Evolutionary conservation across 2,113 vertebrate species (phyloP).

Genomic region (Fulmarus glacialis): DNA sequence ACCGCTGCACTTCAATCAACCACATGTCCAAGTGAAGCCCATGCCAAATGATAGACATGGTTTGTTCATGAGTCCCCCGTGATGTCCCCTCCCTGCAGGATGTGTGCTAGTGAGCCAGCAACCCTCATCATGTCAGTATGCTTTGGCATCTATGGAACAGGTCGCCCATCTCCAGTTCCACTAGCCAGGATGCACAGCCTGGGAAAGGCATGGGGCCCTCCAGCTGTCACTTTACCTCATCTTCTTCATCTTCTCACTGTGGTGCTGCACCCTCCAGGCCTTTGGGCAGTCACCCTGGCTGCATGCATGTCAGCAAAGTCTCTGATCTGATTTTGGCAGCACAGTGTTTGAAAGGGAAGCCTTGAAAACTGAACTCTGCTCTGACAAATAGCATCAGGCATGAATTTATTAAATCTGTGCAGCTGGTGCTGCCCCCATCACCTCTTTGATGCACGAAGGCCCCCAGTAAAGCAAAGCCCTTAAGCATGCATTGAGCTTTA

Average conservation of each 20-base stretch:
- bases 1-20: not conserved
- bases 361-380: not conserved
- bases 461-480: not conserved
- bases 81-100: not conserved
- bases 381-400: not conserved
- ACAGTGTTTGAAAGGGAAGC: not conserved
- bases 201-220: not conserved
- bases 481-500: not conserved
- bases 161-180: not conserved
- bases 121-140: accelerated
- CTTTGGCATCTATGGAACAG: not conserved
- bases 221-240: not conserved
- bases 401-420: not conserved
- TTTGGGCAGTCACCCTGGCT: not conserved
- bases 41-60: not conserved
- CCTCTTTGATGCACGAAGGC: not conserved
- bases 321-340: not conserved
- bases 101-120: not conserved
- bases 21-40: not conserved
- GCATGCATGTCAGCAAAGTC: not conserved
- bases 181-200: not conserved
- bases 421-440: not conserved
- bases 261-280: not conserved
- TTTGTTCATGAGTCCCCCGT: not conserved
- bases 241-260: not conserved